Evolutionary conservation across 1,140 invertebrate genomes (phyloP), one percentile per base, ranked within the genome.

Genomic region (Microplitis mediator): DNA sequence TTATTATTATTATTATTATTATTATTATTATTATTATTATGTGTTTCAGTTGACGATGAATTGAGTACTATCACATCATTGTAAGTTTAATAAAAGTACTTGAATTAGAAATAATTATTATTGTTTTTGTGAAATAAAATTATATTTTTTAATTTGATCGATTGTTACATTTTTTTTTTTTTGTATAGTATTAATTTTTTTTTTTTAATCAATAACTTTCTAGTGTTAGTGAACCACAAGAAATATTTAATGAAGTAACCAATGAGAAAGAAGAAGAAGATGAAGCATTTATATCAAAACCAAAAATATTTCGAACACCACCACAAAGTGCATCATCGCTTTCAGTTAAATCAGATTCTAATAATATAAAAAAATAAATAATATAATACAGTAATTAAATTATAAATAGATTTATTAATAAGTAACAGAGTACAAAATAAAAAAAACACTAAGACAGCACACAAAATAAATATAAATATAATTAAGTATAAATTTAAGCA

Each of bases 211-310:
- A 14, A n/a, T 63, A 3, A 50, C 6, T 51, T 31, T 63, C 6
- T 3, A 65, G 31, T 16, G 34, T 65, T n/a, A 62, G 11, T 3
- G 39, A 51, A 16, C 13, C 5, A 56, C 23, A 58, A 9, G 14
- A 54, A 36, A 14, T 32, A 4, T 2, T 45, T 34, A 39, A 60
- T 56, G 31, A 58, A 54, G 14, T 50, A 39, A n/a, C 11, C 16
- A 50, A 36, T 13, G 1, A 52, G 61, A 61, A 71, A 61, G 23
- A 23, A 23, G 23, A 73, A 52, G 79, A 75, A 31, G 72, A 77
- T 64, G 78, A 80, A n/a, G 82, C 77, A 23, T 84, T 84, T 66
- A 32, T 76, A 32, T 75, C 83, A 0, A 84, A 82, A 66, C 82
- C 82, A 71, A 81, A 80, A 56, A 71, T 85, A 69, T 72, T 74